Conservation (phyloP, 2,113 vertebrate genomes). For the Pionites leucogaster region DNA sequence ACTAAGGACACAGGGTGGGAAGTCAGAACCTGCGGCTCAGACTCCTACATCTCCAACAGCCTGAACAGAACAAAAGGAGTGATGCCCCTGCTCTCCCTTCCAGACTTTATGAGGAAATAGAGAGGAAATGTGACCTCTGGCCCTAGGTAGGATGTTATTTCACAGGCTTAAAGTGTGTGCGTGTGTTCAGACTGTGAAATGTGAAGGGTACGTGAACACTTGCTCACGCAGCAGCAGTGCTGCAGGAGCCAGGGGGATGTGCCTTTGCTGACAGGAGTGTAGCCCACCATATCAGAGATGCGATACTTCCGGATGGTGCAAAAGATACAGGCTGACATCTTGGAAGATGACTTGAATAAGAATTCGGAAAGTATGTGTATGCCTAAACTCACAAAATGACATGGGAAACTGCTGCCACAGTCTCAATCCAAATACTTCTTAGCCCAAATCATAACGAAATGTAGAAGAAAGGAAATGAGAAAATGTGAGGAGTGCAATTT, state of each 20-base stretch:
- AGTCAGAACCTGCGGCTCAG: accelerated
- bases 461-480: neutral
- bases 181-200: accelerated
- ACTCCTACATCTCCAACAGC: too few relatives aligned
- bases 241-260: accelerated
- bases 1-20: neutral
- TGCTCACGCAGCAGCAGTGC: accelerated
- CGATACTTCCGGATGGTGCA: neutral
- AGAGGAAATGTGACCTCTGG: neutral
- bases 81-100: neutral
- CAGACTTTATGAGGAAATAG: neutral
- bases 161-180: accelerated
- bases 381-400: neutral
- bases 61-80: neutral
- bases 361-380: neutral
- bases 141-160: accelerated
- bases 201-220: accelerated
- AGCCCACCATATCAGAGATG: accelerated
- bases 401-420: neutral
- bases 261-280: neutral
- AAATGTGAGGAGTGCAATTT: neutral
- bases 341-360: neutral
- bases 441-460: neutral
- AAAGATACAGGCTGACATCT: neutral
- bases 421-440: neutral